phyloP scores from a whole-genome alignment of 2,888 invertebrate genomes.

The Pemphredon lugubris region DNA sequence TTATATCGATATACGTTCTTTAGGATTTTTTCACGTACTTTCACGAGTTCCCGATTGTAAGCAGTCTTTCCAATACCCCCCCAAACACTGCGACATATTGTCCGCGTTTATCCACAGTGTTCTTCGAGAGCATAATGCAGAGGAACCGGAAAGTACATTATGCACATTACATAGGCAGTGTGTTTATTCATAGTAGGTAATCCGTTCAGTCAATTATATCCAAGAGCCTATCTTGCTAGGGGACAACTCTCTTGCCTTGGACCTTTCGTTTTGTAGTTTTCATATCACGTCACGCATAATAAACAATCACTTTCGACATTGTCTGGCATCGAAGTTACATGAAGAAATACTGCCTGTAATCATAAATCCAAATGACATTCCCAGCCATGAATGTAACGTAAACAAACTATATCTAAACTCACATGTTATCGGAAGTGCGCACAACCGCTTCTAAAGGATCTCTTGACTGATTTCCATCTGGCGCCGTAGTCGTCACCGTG shows the following conservation, averaged over 20 bases:
- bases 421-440: constrained; percentile 80
- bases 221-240: no score
- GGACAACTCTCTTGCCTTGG: no score
- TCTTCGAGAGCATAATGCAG: constrained; percentile 16
- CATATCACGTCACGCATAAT: no score
- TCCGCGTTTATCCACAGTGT: background rate
- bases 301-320: constrained; percentile 2
- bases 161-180: constrained; percentile 34
- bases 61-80: constrained; percentile 40
- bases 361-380: constrained; percentile 17
- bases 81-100: constrained; percentile 5
- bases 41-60: constrained; percentile 9
- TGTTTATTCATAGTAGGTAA: constrained; percentile 13
- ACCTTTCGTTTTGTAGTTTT: no score
- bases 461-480: constrained; percentile 70
- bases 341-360: constrained; percentile 73
- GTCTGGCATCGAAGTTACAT: constrained; percentile 61
- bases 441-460: constrained; percentile 81
- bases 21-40: constrained; percentile 23
- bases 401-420: no score
- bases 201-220: constrained; percentile 21
- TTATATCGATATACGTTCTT: constrained; percentile 26
- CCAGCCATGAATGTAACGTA: no score
- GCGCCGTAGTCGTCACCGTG: constrained; percentile 58
- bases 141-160: constrained; percentile 41